Evolutionary conservation across 2,113 vertebrate genomes (phyloP).

Genomic region (Callopanchax toddi): DNA sequence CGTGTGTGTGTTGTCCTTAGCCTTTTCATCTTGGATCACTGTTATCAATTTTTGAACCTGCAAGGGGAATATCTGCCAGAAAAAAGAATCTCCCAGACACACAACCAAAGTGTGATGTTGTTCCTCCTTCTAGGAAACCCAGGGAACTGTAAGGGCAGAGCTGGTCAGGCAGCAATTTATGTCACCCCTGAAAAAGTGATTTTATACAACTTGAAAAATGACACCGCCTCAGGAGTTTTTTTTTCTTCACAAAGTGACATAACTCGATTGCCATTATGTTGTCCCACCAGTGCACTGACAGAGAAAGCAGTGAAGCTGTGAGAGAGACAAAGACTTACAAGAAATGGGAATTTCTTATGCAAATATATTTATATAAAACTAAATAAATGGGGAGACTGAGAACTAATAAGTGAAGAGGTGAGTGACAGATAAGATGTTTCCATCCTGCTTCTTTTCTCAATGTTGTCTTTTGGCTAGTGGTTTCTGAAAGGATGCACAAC

Average conservation of each 20-base stretch:
- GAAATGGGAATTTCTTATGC: too few relatives aligned
- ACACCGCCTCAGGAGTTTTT: conserved; percentile 57
- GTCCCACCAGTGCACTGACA: conserved; percentile 26
- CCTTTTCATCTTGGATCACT: conserved; percentile 24
- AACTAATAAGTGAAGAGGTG: background rate
- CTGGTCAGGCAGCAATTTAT: conserved; percentile 59
- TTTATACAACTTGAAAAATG: conserved; percentile 63
- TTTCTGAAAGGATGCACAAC: conserved; percentile 35
- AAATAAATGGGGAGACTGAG: background rate
- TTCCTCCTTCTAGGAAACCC: conserved; percentile 32
- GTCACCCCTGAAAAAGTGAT: conserved; percentile 58
- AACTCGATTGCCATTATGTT: conserved; percentile 24
- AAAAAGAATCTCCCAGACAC: conserved; percentile 10
- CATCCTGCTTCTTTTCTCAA: conserved; percentile 24
- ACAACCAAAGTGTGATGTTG: conserved; percentile 33
- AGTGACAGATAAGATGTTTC: conserved; percentile 4
- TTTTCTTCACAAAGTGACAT: conserved; percentile 42
- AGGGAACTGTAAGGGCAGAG: conserved; percentile 32
- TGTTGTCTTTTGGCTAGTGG: conserved; percentile 6
- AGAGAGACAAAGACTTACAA: conserved; percentile 4
- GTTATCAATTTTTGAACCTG: conserved; percentile 51
- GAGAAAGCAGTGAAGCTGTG: conserved; percentile 5
- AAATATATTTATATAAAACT: too few relatives aligned
- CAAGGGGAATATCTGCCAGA: conserved; percentile 27
- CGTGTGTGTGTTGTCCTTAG: conserved; percentile 7